phyloP scores from a whole-genome alignment of 2,797 vertebrate genomes.

The Phrynocephalus forsythii region DNA sequence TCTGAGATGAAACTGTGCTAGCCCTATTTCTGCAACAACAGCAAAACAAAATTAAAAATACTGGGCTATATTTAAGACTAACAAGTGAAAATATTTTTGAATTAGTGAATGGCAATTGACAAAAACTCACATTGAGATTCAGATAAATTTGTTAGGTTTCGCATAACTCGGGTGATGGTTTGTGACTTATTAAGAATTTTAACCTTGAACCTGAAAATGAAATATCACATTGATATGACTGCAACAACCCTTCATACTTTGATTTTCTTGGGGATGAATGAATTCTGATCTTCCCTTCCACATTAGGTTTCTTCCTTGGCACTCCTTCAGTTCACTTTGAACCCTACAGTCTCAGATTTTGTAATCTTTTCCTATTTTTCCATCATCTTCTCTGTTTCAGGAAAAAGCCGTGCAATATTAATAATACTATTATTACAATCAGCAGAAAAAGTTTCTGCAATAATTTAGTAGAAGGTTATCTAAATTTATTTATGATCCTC shows the following conservation, averaged over 20 bases:
- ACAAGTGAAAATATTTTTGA: no score
- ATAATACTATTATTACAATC: background rate
- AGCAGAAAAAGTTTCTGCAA: no score
- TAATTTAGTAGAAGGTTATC: accelerated
- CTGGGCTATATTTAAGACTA: no score
- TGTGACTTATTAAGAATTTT: background rate
- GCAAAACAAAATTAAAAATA: no score
- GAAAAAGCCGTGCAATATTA: background rate
- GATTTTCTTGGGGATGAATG: background rate
- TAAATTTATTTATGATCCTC: slow-evolving; percentile 14
- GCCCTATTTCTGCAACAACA: no score
- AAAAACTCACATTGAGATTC: no score
- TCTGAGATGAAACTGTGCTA: no score
- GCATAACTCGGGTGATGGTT: no score
- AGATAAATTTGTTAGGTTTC: no score
- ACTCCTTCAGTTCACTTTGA: no score
- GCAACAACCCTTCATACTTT: background rate
- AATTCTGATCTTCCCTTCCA: background rate
- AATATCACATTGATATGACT: background rate
- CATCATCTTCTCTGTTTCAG: background rate
- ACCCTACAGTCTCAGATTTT: background rate
- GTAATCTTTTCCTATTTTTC: accelerated
- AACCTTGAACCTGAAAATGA: background rate
- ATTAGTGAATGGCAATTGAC: no score
- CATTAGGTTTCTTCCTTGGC: background rate